phyloP scores from a whole-genome alignment of 2,113 vertebrate genomes.

The Scopus umbretta region DNA sequence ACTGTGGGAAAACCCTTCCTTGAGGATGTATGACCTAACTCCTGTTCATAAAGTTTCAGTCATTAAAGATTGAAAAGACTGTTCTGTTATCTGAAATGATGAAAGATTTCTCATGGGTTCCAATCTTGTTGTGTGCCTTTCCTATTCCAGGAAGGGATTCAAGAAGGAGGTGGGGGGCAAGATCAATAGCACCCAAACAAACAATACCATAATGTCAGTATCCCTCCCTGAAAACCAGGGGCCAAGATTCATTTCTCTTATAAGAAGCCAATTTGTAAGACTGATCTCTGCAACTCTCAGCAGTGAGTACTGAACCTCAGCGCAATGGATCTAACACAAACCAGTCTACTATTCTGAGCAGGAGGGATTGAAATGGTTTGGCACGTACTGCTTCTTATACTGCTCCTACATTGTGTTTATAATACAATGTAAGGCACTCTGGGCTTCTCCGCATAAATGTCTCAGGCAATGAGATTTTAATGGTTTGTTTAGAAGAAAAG shows the following conservation, averaged over 20 bases:
- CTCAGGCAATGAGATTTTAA: not conserved
- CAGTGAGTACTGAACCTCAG: not conserved
- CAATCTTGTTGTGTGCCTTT: not conserved
- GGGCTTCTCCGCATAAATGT: not conserved
- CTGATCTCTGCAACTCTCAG: not conserved
- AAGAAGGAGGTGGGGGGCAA: not conserved
- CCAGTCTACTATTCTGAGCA: not conserved
- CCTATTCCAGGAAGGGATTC: not conserved
- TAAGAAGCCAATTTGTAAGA: not conserved
- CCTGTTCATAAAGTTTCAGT: not conserved
- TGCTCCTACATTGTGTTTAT: not conserved
- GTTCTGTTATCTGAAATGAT: not conserved
- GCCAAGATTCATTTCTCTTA: not conserved
- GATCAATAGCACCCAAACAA: not conserved
- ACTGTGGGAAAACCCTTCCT: not conserved
- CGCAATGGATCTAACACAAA: not conserved
- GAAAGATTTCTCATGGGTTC: not conserved
- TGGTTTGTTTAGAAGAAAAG: not conserved
- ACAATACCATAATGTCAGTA: not conserved
- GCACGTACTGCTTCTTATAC: not conserved
- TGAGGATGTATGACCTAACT: not conserved
- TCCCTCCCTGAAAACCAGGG: not conserved
- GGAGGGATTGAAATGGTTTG: not conserved
- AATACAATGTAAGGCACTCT: not conserved
- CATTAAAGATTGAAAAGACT: not conserved